Evolutionary conservation across 2,797 vertebrate species (phyloP), one percentile per base, ranked within the genome.

Genomic region (Trachurus trachurus): DNA sequence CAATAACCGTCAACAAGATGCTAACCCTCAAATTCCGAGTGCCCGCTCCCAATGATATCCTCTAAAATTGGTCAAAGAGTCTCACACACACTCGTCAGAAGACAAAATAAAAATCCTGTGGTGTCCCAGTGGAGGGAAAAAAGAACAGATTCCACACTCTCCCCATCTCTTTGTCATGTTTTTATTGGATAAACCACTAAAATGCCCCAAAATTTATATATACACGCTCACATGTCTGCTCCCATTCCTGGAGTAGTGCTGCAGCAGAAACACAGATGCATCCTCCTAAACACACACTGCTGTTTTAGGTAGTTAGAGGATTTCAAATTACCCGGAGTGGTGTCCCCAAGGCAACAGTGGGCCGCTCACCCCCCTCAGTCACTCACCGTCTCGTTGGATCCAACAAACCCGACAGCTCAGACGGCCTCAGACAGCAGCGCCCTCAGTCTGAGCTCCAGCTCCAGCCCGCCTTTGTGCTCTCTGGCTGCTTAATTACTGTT

Each of bases 171-270:
- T 81, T 89, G 91, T 90, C 85, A 80, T 91, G 84, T 83, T 90
- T 92, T 92, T 87, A 88, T 84, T 89, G 86, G 84, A 87, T 66
- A 87, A 92, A 88, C 89, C 92, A 74, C 89, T 39, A 50, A 92
- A 88, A 91, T 88, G 76, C 83, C 83, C 85, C n/a, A 65, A 63
- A 26, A 80, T 81, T 72, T 83, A 78, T 81, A 69, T 76, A 81
- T 57, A 83, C 52, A 76, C 40, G 68, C 71, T 76, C 69, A 80
- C 47, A 78, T 16, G 60, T 77, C 81, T 77, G 44, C 60, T 75
- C 47, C 81, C 68, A 82, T 82, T 71, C 70, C 76, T 39, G 56
- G 61, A 68, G 64, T 76, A 77, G 64, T 52, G 39, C 69, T 82
- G 63, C 47, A 76, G 75, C 82, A 66, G 61, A 76, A 79, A 74